These are phyloP conservation scores for Ascaphus truei DNA, from an alignment of 2,113 vertebrate genomes.

Conservation along the genomic window DNA sequence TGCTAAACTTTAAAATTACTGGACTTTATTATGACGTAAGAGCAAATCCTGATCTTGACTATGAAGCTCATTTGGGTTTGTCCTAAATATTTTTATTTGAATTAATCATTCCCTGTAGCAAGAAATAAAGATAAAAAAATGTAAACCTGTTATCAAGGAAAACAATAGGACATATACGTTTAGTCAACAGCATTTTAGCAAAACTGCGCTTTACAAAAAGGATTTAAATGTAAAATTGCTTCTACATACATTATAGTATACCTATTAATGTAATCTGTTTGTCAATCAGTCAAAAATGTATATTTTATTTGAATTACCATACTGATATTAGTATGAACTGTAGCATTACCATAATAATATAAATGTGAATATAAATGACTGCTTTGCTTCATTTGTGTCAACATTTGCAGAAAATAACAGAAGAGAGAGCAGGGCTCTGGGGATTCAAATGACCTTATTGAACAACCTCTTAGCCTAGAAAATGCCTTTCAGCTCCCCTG, in stretches of 20 bases:
- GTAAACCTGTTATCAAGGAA: too few species aligned
- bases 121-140: too few species aligned
- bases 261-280: not conserved
- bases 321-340: conserved; percentile 54
- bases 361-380: conserved; percentile 57
- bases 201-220: too few species aligned
- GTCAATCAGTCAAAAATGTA: not conserved
- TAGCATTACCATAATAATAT: conserved; percentile 57
- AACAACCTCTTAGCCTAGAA: conserved; percentile 46
- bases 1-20: too few species aligned
- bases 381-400: conserved; percentile 66
- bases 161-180: too few species aligned
- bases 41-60: too few species aligned
- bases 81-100: too few species aligned
- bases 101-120: too few species aligned
- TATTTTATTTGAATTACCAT: conserved; percentile 38
- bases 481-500: conserved; percentile 44
- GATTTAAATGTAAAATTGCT: too few species aligned
- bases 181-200: too few species aligned
- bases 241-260: not conserved
- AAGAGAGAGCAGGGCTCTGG: conserved; percentile 53
- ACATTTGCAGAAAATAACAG: conserved; percentile 63
- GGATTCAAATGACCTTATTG: conserved; percentile 57
- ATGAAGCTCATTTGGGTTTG: too few species aligned
- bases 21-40: too few species aligned